Evolutionary conservation across 2,113 vertebrate genomes (phyloP), one percentile per base, ranked within the genome.

Genomic region (Pluvialis apricaria): DNA sequence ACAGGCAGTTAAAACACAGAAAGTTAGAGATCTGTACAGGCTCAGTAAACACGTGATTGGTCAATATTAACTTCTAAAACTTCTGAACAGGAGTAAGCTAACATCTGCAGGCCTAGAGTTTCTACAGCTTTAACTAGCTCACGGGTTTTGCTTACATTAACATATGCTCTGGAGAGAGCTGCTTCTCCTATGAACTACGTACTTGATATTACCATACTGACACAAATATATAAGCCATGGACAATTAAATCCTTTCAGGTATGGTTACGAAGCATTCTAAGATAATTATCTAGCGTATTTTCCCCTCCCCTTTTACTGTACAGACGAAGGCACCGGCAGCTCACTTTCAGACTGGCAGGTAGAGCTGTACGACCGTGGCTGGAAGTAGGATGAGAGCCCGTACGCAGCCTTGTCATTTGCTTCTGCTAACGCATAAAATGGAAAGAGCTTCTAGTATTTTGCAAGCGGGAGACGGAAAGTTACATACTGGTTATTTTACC

Each of bases 1-100:
- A 86, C 11, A 71, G 24, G 47, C 10, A 83, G 52, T 70, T 91
- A 94, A 94, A 94, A 79, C 15, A 76, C 49, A 62, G 20, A 0
- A 0, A 80, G 42, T 55, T 34, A 38, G 8, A 88, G 80, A 89
- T 8, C 22, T 34, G 40, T 47, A 87, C 70, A 69, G 20, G 32
- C 58, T 90, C 62, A 60, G 26, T 66, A 91, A 92, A 94, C 38
- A 52, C 2, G 22, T 1, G 1, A 86, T 20, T n/a, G 18, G 72
- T 34, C 60, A 86, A 79, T 44, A 55, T 16, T 88, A 95, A 85
- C 83, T 77, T 89, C 70, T 69, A 92, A 80, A 94, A 94, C 86
- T 97, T 96, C 15, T 42, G 38, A 18, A 82, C 28, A 96, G 45
- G 38, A 91, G 21, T 31, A 82, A 86, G 51, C 68, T 69, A 95